Conservation (phyloP, 2,888 invertebrate genomes). For the Sacculina carcini region DNA sequence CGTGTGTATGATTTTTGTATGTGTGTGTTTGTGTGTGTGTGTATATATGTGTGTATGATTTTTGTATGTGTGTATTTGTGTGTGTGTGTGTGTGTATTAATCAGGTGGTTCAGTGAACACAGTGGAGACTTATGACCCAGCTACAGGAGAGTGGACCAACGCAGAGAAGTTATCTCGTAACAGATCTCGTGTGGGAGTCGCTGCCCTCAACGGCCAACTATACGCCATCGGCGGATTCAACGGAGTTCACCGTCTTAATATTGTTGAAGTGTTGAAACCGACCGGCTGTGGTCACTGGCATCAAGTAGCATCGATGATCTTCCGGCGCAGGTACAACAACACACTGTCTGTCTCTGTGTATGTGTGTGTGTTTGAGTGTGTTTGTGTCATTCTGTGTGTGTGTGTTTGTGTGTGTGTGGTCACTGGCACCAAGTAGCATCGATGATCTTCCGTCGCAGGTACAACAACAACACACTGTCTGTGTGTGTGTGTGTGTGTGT, state of each 20-base stretch:
- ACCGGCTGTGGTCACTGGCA: constrained; percentile 41
- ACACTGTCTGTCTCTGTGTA: not conserved
- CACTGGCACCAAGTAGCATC: constrained; percentile 49
- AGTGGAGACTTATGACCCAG: constrained; percentile 56
- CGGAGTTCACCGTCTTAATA: constrained; percentile 48
- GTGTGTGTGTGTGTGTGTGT: not conserved
- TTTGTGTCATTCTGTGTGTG: not conserved
- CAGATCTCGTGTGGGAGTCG: constrained; percentile 54
- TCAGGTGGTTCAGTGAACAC: constrained; percentile 51
- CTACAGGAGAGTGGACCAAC: constrained; percentile 38
- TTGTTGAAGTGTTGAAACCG: constrained; percentile 61
- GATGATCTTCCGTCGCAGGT: constrained; percentile 54
- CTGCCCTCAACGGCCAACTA: constrained; percentile 46
- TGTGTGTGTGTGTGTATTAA: constrained; percentile 2
- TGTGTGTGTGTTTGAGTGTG: not conserved
- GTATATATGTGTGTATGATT: not conserved
- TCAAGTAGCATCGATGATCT: constrained; percentile 48
- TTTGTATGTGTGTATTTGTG: not conserved
- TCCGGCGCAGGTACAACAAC: constrained; percentile 36
- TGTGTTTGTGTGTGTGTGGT: constrained; percentile 21
- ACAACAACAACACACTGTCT: constrained; percentile 9
- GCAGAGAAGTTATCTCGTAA: constrained; percentile 60
- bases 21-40: not conserved
- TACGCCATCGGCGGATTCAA: constrained; percentile 62
- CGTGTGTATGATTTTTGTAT: not conserved